Percentiles rank a stretch among this genome's conserved stretches.
phyloP scores from a whole-genome alignment of 2,888 invertebrate species.

The Zygogramma bicolorata region DNA sequence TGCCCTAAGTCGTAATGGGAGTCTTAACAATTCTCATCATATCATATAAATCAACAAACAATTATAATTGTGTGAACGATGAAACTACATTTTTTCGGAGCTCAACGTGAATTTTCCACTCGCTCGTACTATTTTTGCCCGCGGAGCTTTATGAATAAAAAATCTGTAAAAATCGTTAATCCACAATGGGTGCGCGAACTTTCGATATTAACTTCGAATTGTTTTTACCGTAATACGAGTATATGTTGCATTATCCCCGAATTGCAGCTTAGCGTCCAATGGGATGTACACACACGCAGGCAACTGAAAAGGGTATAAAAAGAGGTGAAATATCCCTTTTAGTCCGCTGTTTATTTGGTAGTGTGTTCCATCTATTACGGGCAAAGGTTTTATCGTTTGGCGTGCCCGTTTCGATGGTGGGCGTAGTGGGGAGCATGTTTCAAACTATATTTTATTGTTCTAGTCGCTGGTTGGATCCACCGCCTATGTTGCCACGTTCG shows the following conservation, averaged over 20 bases:
- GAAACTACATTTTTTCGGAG: too few species aligned
- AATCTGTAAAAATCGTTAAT: neutral
- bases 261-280: conserved; percentile 17
- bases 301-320: conserved; percentile 26
- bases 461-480: conserved; percentile 14
- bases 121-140: too few species aligned
- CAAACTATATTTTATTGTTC: conserved; percentile 40
- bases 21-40: too few species aligned
- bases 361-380: conserved; percentile 37
- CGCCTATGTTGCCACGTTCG: neutral
- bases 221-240: conserved; percentile 16
- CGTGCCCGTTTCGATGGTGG: conserved; percentile 23
- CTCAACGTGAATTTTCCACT: too few species aligned
- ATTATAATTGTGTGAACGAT: too few species aligned
- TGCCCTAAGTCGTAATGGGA: too few species aligned
- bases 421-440: conserved; percentile 34
- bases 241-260: conserved; percentile 19
- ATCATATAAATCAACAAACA: too few species aligned
- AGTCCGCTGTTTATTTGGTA: conserved; percentile 32
- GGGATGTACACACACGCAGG: conserved; percentile 1
- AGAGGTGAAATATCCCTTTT: conserved; percentile 36
- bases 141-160: too few species aligned
- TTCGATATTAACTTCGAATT: conserved; percentile 3
- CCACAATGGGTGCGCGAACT: neutral
- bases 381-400: conserved; percentile 36